phyloP scores from a whole-genome alignment of 2,888 invertebrate species.

The Clanis bilineata region DNA sequence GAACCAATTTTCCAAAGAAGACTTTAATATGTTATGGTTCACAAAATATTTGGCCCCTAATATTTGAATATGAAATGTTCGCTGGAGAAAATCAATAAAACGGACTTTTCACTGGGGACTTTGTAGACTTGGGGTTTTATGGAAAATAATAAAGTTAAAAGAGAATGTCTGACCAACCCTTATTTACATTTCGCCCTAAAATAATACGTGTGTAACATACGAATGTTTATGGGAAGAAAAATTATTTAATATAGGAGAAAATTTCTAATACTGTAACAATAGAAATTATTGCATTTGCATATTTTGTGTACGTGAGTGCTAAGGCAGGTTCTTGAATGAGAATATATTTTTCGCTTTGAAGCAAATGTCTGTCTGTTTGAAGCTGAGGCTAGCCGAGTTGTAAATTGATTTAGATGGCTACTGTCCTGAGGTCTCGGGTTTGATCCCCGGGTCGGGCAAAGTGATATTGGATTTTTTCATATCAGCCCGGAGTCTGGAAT shows the following conservation, averaged over 20 bases:
- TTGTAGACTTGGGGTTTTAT: conserved; percentile 34
- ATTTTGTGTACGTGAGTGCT: not conserved
- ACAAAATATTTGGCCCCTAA: conserved; percentile 19
- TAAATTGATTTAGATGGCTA: too few species aligned
- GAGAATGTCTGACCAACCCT: conserved; percentile 34
- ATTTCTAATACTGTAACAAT: conserved; percentile 18
- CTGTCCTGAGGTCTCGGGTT: too few species aligned
- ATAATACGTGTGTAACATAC: conserved; percentile 34
- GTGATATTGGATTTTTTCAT: too few species aligned
- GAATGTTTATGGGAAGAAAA: conserved; percentile 33
- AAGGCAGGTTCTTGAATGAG: not conserved
- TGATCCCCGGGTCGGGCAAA: too few species aligned
- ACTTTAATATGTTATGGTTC: not conserved
- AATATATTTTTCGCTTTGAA: not conserved
- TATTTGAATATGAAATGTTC: conserved; percentile 36
- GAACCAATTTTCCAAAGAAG: not conserved
- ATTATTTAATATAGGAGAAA: conserved; percentile 33
- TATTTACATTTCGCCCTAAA: conserved; percentile 38
- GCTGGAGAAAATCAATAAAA: conserved; percentile 42
- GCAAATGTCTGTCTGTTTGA: not conserved
- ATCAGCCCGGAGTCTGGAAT: too few species aligned
- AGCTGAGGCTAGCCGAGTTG: too few species aligned
- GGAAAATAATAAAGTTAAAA: conserved; percentile 43
- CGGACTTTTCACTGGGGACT: conserved; percentile 46
- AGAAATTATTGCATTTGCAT: conserved; percentile 8